A percentile compares a stretch with the other conserved stretches of the same genome.
Conservation (phyloP, 2,797 vertebrate species). For the Karalla daura region DNA sequence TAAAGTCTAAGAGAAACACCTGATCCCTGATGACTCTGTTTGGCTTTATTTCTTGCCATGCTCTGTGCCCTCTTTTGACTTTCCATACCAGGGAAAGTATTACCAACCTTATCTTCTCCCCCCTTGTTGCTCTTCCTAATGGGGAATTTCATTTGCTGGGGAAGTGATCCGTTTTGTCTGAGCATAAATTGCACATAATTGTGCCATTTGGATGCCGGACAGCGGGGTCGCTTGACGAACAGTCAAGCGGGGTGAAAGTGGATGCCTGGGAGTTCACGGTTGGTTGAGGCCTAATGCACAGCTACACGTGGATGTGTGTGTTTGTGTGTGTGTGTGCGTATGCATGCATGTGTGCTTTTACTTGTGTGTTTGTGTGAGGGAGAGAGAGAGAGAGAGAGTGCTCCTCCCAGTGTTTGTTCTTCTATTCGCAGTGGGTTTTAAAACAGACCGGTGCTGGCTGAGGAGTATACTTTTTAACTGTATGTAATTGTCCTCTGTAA, state of each 20-base stretch:
- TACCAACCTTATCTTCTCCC: constrained; percentile 58
- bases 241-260: constrained; percentile 66
- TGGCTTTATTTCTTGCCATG: constrained; percentile 28
- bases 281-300: constrained; percentile 54
- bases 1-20: constrained; percentile 42
- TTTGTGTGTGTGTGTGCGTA: constrained; percentile 27
- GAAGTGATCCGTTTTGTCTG: constrained; percentile 73
- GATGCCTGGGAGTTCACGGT: constrained; percentile 72
- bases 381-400: not conserved
- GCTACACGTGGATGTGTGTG: constrained; percentile 39
- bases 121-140: constrained; percentile 69
- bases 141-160: constrained; percentile 72
- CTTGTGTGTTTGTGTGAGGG: not conserved
- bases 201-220: constrained; percentile 66
- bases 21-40: constrained; percentile 32
- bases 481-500: constrained; percentile 75
- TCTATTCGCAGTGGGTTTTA: constrained; percentile 57
- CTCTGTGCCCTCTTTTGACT: constrained; percentile 20
- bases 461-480: constrained; percentile 59
- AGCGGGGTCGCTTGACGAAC: constrained; percentile 54
- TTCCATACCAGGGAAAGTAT: constrained; percentile 51
- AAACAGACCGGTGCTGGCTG: constrained; percentile 48
- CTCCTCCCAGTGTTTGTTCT: constrained; percentile 66
- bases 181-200: constrained; percentile 79
- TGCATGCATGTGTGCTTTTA: constrained; percentile 4